These are phyloP conservation scores for Arion vulgaris DNA, from an alignment of 1,140 invertebrate genomes.

Conservation along the genomic window DNA sequence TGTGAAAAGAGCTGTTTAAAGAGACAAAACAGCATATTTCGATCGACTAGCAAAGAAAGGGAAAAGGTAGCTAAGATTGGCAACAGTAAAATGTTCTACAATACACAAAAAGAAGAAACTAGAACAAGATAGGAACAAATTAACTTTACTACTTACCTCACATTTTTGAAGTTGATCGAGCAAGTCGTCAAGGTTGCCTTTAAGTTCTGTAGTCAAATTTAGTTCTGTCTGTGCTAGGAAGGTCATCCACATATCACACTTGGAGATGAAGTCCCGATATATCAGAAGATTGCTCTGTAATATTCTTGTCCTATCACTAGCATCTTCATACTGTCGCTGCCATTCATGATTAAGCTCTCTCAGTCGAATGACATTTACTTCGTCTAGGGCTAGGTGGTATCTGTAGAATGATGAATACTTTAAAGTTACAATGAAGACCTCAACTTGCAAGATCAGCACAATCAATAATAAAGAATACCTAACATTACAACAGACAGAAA, in stretches of 20 bases:
- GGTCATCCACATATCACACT: conserved; percentile 69
- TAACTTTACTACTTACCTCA: too few species aligned
- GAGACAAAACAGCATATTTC: too few species aligned
- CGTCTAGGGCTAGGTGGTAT: conserved; percentile 63
- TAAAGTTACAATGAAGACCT: not conserved
- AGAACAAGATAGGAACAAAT: too few species aligned
- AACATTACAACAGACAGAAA: not conserved
- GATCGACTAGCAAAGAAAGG: too few species aligned
- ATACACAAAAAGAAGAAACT: too few species aligned
- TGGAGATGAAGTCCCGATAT: conserved; percentile 66
- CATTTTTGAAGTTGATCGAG: conserved; percentile 63
- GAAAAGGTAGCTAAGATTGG: too few species aligned
- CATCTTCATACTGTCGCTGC: conserved; percentile 55
- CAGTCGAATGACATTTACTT: conserved; percentile 52
- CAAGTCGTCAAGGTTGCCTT: conserved; percentile 62
- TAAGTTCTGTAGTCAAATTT: conserved; percentile 60
- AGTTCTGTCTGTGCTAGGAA: conserved; percentile 65
- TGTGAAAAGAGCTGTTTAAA: too few species aligned
- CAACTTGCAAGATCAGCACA: not conserved
- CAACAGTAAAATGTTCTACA: too few species aligned
- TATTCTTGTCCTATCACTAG: conserved; percentile 56
- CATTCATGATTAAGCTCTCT: conserved; percentile 65
- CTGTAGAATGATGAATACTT: conserved; percentile 44
- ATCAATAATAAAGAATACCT: not conserved
- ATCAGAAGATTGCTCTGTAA: conserved; percentile 60